Base-by-base conservation (phyloP, 1,140 invertebrate genomes). In the Pygmarrhopalites habei region DNA sequence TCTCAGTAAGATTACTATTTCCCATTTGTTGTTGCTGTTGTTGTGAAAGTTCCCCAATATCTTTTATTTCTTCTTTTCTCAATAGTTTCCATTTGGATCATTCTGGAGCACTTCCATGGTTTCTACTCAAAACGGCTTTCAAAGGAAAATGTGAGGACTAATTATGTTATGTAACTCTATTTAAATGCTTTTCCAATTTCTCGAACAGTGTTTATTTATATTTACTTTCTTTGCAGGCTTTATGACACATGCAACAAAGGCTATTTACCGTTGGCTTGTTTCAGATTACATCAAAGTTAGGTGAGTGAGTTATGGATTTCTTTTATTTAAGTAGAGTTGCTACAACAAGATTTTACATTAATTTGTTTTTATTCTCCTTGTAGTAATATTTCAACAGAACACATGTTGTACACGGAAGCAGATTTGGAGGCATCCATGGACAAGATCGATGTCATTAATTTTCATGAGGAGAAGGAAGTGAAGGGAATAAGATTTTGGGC, bases 191-290 rank as follows among this genome's bases (percentile, higher is more conserved):
- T n/a, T n/a, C n/a, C n/a, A n/a, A n/a, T n/a, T n/a, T n/a, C n/a
- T n/a, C n/a, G n/a, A n/a, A n/a, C n/a, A n/a, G n/a, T n/a, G n/a
- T n/a, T n/a, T n/a, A n/a, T n/a, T n/a, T n/a, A n/a, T n/a, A n/a
- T n/a, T n/a, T n/a, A n/a, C n/a, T n/a, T n/a, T n/a, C n/a, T n/a
- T n/a, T n/a, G n/a, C n/a, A n/a, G n/a, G n/a, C n/a, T n/a, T 97
- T 73, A 99, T 99, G 97, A 99, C 97, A 0, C 97, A 99, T 76
- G 96, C 97, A 1, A 98, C 97, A 0, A 99, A 99, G 82, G 96
- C 96, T 19, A 99, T 99, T 72, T 99, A 99, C 75, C 82, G 95
- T 68, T 99, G 95, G 95, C 82, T 99, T 21, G 79, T 99, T 0
- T 96, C 95, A 0, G 97, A 99, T 85, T 99, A 95, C 73, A 98